phyloP scores from a whole-genome alignment of 2,113 vertebrate genomes.

The Cichladusa arquata region DNA sequence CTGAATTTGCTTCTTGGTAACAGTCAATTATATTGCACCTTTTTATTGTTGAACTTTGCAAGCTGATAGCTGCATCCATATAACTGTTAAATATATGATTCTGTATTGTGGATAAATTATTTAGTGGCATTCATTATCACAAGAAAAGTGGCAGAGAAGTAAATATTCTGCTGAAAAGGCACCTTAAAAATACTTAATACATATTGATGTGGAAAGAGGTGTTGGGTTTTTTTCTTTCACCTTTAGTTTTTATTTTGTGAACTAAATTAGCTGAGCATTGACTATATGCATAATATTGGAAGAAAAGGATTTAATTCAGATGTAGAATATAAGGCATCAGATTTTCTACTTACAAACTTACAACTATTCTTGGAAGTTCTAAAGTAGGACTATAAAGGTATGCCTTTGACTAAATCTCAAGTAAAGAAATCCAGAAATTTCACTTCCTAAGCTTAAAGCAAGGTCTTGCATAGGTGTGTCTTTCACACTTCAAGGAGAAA shows the following conservation, averaged over 20 bases:
- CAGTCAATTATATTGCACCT: not conserved
- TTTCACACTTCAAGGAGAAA: not conserved
- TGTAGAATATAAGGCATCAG: not conserved
- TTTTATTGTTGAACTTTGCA: not conserved
- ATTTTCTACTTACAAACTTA: not conserved
- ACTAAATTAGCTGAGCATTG: not conserved
- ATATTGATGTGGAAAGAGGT: not conserved
- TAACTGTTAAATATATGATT: not conserved
- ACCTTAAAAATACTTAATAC: not conserved
- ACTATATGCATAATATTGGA: not conserved
- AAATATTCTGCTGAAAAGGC: not conserved
- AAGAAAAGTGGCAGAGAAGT: not conserved
- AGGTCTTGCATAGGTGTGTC: not conserved
- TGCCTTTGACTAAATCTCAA: not conserved
- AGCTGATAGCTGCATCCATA: not conserved
- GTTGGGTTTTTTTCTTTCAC: not conserved
- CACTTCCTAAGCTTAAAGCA: not conserved
- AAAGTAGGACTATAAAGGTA: not conserved
- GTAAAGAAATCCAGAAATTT: not conserved
- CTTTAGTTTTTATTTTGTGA: not conserved
- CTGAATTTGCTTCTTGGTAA: not conserved
- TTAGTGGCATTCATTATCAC: not conserved
- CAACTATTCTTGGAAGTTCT: not conserved
- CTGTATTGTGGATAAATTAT: accelerated
- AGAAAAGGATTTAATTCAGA: not conserved